A percentile compares a stretch with the other conserved stretches of the same genome.
Evolutionary conservation across 2,113 vertebrate species (phyloP).

Genomic region (Entelurus aequoreus): DNA sequence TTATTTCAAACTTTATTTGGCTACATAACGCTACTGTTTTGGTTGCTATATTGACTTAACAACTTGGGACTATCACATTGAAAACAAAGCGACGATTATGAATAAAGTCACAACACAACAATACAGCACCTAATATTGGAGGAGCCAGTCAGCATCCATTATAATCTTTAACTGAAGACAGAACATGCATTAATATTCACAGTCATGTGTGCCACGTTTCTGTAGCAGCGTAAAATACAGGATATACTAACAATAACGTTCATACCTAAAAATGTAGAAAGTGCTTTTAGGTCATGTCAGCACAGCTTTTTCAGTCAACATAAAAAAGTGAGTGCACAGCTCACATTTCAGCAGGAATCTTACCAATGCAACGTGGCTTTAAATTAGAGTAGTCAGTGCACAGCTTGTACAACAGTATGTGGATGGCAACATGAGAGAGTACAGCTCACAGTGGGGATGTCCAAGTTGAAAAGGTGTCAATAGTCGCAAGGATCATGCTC

Average conservation of each 20-base stretch:
- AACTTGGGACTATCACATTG: background rate
- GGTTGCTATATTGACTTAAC: background rate
- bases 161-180: constrained; percentile 1
- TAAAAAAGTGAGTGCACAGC: too few relatives aligned
- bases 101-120: constrained; percentile 38
- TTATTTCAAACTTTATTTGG: background rate
- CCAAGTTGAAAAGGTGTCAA: too few relatives aligned
- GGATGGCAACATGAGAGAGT: too few relatives aligned
- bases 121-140: constrained; percentile 30
- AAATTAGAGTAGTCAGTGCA: too few relatives aligned
- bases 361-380: too few relatives aligned
- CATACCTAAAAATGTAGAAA: constrained; percentile 30
- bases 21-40: constrained; percentile 5
- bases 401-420: too few relatives aligned
- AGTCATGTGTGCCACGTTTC: constrained; percentile 29
- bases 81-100: background rate
- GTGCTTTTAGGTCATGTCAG: constrained; percentile 2
- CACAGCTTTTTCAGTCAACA: constrained; percentile 24
- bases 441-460: too few relatives aligned
- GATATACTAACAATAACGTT: constrained; percentile 16
- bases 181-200: constrained; percentile 59
- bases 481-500: too few relatives aligned
- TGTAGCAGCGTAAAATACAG: constrained; percentile 21
- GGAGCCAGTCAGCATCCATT: constrained; percentile 11
- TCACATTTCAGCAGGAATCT: too few relatives aligned